Evolutionary conservation across 2,797 vertebrate species (phyloP), one percentile per base, ranked within the genome.

Genomic region (Macropodus opercularis): DNA sequence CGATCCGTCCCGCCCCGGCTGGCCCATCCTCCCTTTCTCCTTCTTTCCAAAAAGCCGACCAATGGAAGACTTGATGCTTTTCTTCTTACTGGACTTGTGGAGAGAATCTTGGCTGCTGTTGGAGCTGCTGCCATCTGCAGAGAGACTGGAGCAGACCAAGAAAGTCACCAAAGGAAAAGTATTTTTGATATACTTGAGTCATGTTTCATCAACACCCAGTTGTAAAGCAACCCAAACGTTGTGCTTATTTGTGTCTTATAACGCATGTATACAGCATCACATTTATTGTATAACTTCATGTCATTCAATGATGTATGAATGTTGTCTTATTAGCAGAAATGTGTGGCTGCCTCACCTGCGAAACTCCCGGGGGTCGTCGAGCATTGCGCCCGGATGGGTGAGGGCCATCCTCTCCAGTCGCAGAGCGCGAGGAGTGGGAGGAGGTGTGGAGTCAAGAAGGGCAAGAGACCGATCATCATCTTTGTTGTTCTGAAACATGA

Each of bases 11-110:
- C 94, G 90, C 3, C 94, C 94, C 0, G 93, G 91, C 23, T 87
- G 92, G 38, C 94, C 94, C 90, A 95, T 87, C 23, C 95, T 85
- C 10, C 94, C 95, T 63, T 96, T 96, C 64, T 96, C 95, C 79
- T 95, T 96, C 88, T 96, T 96, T 52, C 95, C 94, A 60, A 96
- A 96, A 49, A 96, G 92, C 8, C 94, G 92, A 13, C 95, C 94
- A 26, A 95, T 96, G 79, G 94, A 95, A 42, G 94, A 96, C 88
- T 95, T 96, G 87, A 96, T 96, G 91, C 94, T 96, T 78, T 96
- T 96, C 91, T 94, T 96, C 89, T 96, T 96, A 36, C 93, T 95
- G 79, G 93, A 89, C 83, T 96, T 96, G 86, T 96, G 95, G 22
- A 96, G 93, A 13, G 95, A 94, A 60, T 96, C 95, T 72, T 94